Conservation (phyloP, 92 coral and sea anemone species). For the Porites cylindrica region DNA sequence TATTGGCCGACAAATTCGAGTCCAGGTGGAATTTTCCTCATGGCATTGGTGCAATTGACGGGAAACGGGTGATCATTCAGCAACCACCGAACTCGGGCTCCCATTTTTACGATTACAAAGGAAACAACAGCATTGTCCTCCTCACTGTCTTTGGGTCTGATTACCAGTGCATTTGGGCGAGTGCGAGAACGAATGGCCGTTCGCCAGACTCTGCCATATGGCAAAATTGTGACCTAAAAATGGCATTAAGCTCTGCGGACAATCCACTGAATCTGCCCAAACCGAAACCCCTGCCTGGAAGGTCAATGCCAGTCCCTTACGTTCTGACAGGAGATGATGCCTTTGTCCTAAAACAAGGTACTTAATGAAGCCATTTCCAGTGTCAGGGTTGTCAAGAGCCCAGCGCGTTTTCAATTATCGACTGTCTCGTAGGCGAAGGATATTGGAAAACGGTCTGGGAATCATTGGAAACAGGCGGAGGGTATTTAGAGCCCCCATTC, state of each 20-base stretch:
- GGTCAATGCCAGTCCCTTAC: conserved; percentile 61
- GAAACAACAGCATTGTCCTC: conserved; percentile 56
- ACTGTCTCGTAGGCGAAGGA: conserved; percentile 70
- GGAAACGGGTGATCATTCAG: conserved; percentile 63
- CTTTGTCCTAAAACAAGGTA: conserved; percentile 55
- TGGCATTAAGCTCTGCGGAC: conserved; percentile 31
- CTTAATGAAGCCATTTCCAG: conserved; percentile 65
- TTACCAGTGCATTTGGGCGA: conserved; percentile 62
- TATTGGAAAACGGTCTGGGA: conserved; percentile 69
- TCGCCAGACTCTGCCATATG: conserved; percentile 62
- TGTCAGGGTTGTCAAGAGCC: conserved; percentile 41
- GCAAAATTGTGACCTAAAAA: conserved; percentile 60
- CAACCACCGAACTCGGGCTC: conserved; percentile 74
- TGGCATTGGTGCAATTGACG: conserved; percentile 74
- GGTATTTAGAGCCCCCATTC: conserved; percentile 61
- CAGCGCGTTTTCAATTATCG: conserved; percentile 65
- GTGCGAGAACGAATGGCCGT: conserved; percentile 65
- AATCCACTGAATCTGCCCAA: conserved; percentile 50
- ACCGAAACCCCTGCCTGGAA: conserved; percentile 42
- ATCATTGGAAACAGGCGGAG: conserved; percentile 60
- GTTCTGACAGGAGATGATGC: conserved; percentile 81
- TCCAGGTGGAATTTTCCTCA: conserved; percentile 67
- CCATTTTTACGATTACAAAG: conserved; percentile 59
- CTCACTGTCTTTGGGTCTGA: conserved; percentile 58
- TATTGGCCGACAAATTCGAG: conserved; percentile 43